phyloP scores from a whole-genome alignment of 2,797 vertebrate genomes.

The Balearica regulorum region DNA sequence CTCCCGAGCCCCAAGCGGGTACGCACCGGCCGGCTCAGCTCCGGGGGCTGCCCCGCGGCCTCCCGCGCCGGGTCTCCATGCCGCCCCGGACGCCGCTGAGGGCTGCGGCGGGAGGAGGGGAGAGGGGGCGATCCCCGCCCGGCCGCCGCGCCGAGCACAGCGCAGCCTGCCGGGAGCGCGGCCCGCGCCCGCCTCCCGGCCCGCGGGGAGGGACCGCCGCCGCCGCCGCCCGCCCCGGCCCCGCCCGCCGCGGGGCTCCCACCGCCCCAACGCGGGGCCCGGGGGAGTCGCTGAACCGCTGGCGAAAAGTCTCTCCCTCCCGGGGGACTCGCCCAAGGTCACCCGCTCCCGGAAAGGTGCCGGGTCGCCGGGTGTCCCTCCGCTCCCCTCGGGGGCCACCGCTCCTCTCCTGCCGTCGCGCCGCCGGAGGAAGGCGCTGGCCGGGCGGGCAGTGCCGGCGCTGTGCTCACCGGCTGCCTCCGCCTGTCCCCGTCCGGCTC shows the following conservation, averaged over 20 bases:
- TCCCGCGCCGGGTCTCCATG: constrained; percentile 22
- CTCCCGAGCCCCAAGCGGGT: constrained; percentile 6
- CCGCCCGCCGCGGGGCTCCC: not conserved
- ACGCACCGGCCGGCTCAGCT: constrained; percentile 47
- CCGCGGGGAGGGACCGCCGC: not conserved
- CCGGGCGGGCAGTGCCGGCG: not conserved
- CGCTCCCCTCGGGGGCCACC: too few relatives aligned
- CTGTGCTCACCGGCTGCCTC: not conserved
- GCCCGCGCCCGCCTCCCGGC: not conserved
- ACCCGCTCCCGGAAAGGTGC: not conserved
- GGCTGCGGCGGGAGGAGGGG: not conserved
- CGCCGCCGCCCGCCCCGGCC: not conserved
- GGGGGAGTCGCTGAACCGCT: rapidly evolving
- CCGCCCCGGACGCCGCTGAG: not conserved
- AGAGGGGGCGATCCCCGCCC: not conserved
- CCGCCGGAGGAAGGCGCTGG: not conserved
- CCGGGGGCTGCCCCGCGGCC: not conserved
- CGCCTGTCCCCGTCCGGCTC: too few relatives aligned
- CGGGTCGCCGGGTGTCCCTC: rapidly evolving
- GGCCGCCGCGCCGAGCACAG: constrained; percentile 38
- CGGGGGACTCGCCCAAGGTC: not conserved
- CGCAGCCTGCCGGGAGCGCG: constrained; percentile 58
- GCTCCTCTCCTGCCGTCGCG: not conserved
- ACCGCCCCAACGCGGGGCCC: rapidly evolving
- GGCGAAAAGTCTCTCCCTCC: not conserved